phyloP scores from a whole-genome alignment of 2,888 invertebrate genomes.

The Drosophila lacicola region DNA sequence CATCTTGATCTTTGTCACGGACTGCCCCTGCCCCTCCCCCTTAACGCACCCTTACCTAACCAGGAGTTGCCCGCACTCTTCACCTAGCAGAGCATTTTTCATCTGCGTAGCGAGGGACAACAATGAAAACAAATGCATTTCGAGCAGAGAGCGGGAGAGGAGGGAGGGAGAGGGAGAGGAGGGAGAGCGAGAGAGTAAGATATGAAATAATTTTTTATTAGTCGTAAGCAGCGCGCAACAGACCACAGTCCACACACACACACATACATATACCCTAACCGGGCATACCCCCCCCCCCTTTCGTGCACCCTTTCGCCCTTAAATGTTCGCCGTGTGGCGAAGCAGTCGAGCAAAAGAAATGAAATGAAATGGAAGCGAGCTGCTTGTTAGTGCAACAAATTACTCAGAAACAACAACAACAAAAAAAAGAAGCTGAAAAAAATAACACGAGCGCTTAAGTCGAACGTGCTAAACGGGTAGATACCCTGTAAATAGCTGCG shows the following conservation, averaged over 20 bases:
- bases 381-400: conserved; percentile 77
- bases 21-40: not conserved
- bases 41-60: too few species aligned
- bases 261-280: too few species aligned
- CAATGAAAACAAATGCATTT: conserved; percentile 77
- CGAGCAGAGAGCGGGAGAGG: conserved; percentile 19
- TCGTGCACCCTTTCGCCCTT: not conserved
- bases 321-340: conserved; percentile 33
- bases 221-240: conserved; percentile 41
- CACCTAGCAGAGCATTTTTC: conserved; percentile 14
- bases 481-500: not conserved
- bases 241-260: conserved; percentile 7
- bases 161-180: conserved; percentile 1
- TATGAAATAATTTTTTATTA: conserved; percentile 78
- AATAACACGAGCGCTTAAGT: not conserved
- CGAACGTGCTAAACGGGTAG: not conserved
- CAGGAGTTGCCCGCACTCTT: not conserved
- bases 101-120: conserved; percentile 49
- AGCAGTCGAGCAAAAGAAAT: conserved; percentile 57
- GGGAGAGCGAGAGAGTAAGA: conserved; percentile 38
- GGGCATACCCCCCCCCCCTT: not conserved
- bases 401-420: conserved; percentile 57
- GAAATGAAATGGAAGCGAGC: conserved; percentile 72
- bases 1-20: conserved; percentile 69
- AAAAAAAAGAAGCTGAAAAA: not conserved